A percentile compares a stretch with the other conserved stretches of the same genome.
These are phyloP conservation scores for Heterohyrax brucei DNA, from an alignment of 2,797 vertebrate species.

Conservation along the genomic window DNA sequence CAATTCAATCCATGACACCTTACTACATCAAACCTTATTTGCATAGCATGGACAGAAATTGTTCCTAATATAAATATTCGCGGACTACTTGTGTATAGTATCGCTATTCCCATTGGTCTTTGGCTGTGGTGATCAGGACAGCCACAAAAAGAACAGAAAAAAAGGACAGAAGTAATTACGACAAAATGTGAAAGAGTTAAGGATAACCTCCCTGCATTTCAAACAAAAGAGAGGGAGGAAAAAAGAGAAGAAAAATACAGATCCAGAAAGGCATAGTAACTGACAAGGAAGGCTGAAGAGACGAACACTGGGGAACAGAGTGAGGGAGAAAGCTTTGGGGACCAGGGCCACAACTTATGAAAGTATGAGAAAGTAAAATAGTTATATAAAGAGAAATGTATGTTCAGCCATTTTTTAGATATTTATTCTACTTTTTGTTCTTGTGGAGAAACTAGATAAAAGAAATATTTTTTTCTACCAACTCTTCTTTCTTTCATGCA, in stretches of 20 bases:
- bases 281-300: fast-evolving
- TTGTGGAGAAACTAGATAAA: background rate
- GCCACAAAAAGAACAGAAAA: too few relatives aligned
- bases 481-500: background rate
- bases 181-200: background rate
- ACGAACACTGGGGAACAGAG: background rate
- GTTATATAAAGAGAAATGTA: background rate
- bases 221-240: background rate
- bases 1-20: too few relatives aligned
- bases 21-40: background rate
- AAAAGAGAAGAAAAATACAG: background rate
- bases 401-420: background rate
- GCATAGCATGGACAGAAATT: background rate
- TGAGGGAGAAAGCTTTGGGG: fast-evolving
- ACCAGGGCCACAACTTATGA: fast-evolving
- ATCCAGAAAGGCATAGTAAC: background rate
- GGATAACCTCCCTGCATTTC: background rate
- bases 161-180: background rate
- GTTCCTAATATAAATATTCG: background rate
- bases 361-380: background rate
- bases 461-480: background rate
- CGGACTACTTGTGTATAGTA: fast-evolving
- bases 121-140: background rate
- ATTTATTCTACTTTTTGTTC: fast-evolving
- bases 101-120: fast-evolving